Evolutionary conservation across 1,140 invertebrate genomes (phyloP).

Genomic region (Drosophila teissieri): DNA sequence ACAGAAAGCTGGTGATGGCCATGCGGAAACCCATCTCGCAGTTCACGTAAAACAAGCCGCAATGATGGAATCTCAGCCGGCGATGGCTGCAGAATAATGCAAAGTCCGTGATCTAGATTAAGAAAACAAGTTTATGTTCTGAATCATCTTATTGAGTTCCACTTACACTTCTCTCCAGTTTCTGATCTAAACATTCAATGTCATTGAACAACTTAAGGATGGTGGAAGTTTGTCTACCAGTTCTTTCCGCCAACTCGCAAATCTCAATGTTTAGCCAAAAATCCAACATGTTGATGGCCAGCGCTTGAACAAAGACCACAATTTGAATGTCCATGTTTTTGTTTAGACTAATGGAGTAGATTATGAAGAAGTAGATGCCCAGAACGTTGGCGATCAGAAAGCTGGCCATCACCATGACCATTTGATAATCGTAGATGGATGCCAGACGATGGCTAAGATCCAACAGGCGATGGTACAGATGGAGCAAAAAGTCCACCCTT

Average conservation of each 20-base stretch:
- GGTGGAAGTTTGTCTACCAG: constrained; percentile 20
- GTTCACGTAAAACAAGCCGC: constrained; percentile 50
- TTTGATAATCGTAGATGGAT: background rate
- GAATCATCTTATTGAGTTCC: background rate
- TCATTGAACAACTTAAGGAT: constrained; percentile 51
- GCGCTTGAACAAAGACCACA: background rate
- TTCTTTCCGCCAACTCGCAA: constrained; percentile 37
- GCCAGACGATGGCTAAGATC: background rate
- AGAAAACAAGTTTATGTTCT: background rate
- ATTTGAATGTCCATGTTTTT: background rate
- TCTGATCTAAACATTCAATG: constrained; percentile 4
- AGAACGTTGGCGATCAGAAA: constrained; percentile 1
- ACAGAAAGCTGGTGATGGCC: constrained; percentile 27
- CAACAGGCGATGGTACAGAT: background rate
- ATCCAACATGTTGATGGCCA: constrained; percentile 43
- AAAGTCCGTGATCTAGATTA: constrained; percentile 24
- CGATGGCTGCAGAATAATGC: constrained; percentile 42
- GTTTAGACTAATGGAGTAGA: background rate
- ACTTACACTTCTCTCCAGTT: constrained; percentile 40
- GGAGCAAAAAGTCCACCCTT: background rate
- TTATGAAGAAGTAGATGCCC: constrained; percentile 4
- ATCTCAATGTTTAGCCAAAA: constrained; percentile 53
- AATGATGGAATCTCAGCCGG: constrained; percentile 36
- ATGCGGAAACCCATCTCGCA: constrained; percentile 51
- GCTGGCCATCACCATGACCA: background rate